phyloP scores from a whole-genome alignment of 2,113 vertebrate genomes.

The Etheostoma cragini region DNA sequence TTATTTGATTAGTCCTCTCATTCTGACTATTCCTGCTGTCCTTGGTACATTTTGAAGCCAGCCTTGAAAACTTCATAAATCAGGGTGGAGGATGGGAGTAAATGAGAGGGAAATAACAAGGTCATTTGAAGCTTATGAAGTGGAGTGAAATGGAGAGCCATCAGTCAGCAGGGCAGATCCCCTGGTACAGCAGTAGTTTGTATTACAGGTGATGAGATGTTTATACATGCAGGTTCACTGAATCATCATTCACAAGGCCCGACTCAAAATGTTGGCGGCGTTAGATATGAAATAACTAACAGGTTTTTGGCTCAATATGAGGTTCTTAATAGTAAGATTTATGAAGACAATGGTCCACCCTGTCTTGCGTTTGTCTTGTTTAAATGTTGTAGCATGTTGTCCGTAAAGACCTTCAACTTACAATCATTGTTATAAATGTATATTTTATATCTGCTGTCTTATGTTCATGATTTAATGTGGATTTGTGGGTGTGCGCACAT shows the following conservation, averaged over 20 bases:
- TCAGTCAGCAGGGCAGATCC: slow-evolving; percentile 4
- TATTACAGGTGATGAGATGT: slow-evolving; percentile 26
- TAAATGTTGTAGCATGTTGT: not conserved
- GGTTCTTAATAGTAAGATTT: slow-evolving; percentile 27
- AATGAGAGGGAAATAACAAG: slow-evolving; percentile 40
- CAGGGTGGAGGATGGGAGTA: not conserved
- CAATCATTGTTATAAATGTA: not conserved
- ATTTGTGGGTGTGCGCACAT: slow-evolving; percentile 1
- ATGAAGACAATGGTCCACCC: not conserved
- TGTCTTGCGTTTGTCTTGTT: not conserved
- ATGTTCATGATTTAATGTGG: not conserved
- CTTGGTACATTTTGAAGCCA: slow-evolving; percentile 4
- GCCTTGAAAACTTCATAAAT: slow-evolving; percentile 28
- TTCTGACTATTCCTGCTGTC: slow-evolving; percentile 3
- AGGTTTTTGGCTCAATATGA: slow-evolving; percentile 4
- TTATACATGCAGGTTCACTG: not conserved
- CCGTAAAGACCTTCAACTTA: not conserved
- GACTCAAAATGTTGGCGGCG: slow-evolving; percentile 10
- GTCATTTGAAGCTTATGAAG: slow-evolving; percentile 35
- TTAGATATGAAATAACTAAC: slow-evolving; percentile 20
- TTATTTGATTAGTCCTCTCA: slow-evolving; percentile 37
- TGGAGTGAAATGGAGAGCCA: not conserved
- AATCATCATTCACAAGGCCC: slow-evolving; percentile 10
- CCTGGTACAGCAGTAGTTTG: not conserved
- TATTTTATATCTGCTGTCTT: not conserved